Conservation (phyloP, 2,797 vertebrate genomes). For the Rallus crepitans region DNA sequence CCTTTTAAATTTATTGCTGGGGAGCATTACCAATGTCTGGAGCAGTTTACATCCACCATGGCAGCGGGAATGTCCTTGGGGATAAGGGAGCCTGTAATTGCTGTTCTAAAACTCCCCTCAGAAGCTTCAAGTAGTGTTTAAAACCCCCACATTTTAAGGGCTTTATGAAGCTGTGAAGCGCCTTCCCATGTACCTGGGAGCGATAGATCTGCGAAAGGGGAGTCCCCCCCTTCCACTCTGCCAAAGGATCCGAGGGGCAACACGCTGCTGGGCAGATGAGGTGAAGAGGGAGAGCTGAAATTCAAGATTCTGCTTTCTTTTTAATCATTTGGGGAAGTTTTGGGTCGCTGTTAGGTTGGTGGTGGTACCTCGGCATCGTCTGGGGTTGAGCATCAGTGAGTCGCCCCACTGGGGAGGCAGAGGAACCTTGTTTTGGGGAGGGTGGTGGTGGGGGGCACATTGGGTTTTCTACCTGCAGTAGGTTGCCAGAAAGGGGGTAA, state of each 20-base stretch:
- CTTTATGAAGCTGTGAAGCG: constrained; percentile 9
- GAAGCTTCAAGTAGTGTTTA: constrained; percentile 73
- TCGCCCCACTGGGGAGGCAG: accelerated
- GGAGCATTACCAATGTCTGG: constrained; percentile 78
- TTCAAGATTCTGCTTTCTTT: background rate
- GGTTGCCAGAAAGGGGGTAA: no score
- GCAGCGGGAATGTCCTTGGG: constrained; percentile 75
- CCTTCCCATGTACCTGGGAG: background rate
- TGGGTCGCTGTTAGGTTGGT: accelerated
- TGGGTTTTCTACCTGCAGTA: no score
- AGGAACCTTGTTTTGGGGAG: background rate
- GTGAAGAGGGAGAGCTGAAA: accelerated
- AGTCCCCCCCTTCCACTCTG: background rate
- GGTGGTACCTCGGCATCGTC: background rate
- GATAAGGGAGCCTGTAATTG: constrained; percentile 77
- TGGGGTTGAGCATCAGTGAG: accelerated
- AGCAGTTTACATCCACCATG: constrained; percentile 75
- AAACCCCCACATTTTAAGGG: constrained; percentile 32
- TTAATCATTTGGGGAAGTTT: background rate
- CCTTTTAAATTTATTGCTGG: constrained; percentile 63
- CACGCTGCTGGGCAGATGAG: accelerated
- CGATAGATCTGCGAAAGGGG: constrained; percentile 56
- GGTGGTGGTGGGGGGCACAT: no score
- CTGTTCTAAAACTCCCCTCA: constrained; percentile 73
- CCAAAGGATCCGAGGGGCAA: background rate